Percentiles rank a stretch among this genome's conserved stretches.
Conservation (phyloP, 2,888 invertebrate genomes). For the Agapostemon virescens region DNA sequence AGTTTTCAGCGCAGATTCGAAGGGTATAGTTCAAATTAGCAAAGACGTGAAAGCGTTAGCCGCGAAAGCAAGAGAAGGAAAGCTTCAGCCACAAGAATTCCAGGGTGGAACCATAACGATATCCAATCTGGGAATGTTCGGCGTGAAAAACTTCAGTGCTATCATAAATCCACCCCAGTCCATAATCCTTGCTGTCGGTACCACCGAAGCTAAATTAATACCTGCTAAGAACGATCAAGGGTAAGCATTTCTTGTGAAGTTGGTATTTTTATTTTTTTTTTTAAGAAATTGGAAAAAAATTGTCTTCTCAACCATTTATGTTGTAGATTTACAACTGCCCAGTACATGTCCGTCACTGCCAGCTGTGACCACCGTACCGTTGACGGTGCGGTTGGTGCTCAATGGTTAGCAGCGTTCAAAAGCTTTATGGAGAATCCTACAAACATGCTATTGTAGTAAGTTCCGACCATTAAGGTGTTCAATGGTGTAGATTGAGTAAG, state of each 20-base stretch:
- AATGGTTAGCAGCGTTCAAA: conserved; percentile 95
- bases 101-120: conserved; percentile 97
- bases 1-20: conserved; percentile 93
- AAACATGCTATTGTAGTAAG: conserved; percentile 92
- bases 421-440: conserved; percentile 94
- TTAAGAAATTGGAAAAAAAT: not conserved
- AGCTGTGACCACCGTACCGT: conserved; percentile 99
- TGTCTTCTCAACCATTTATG: conserved; percentile 44
- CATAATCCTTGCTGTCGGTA: conserved; percentile 95
- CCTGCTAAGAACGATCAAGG: conserved; percentile 88
- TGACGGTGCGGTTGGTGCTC: conserved; percentile 98
- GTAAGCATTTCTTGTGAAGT: conserved; percentile 81
- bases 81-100: conserved; percentile 95
- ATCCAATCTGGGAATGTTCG: conserved; percentile 97
- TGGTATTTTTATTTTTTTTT: not conserved
- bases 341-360: conserved; percentile 93
- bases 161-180: conserved; percentile 98
- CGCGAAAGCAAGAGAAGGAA: conserved; percentile 92
- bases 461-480: conserved; percentile 35
- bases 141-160: conserved; percentile 92
- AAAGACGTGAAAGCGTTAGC: conserved; percentile 90
- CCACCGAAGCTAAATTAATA: conserved; percentile 88
- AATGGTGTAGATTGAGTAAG: conserved; percentile 31
- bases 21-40: conserved; percentile 93
- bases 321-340: conserved; percentile 86